Evolutionary conservation across 2,888 invertebrate species (phyloP).

Genomic region (Caenorhabditis doughertyi): DNA sequence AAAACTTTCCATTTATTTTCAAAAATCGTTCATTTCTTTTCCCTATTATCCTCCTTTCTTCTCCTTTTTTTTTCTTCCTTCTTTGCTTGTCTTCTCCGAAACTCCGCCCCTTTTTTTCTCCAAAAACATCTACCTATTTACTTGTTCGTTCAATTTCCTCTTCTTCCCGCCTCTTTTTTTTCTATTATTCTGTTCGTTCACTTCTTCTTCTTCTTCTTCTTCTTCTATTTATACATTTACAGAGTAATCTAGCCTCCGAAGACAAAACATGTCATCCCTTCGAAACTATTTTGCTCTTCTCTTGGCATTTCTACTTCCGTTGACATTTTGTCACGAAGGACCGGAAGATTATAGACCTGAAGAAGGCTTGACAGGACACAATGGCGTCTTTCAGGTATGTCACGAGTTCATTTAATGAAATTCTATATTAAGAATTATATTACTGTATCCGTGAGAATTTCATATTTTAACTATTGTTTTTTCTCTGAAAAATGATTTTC

Average conservation of each 20-base stretch:
- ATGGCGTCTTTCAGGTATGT: conserved; percentile 54
- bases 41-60: background rate
- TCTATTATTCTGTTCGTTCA: conserved; percentile 6
- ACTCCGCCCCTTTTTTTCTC: conserved; percentile 25
- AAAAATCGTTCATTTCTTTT: background rate
- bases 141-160: conserved; percentile 35
- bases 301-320: conserved; percentile 14
- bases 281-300: conserved; percentile 34
- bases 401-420: background rate
- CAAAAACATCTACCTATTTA: conserved; percentile 49
- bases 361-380: conserved; percentile 55
- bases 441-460: background rate
- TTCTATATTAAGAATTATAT: background rate
- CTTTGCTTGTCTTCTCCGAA: background rate
- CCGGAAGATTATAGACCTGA: conserved; percentile 46
- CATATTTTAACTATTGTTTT: background rate
- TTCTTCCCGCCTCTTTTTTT: conserved; percentile 22
- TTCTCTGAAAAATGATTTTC: background rate
- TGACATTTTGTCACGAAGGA: conserved; percentile 16
- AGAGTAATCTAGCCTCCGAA: conserved; percentile 17
- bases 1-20: conserved; percentile 4
- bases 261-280: conserved; percentile 23
- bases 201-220: too few species aligned
- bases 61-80: background rate
- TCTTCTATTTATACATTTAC: conserved; percentile 12